These are phyloP conservation scores for Anniella stebbinsi DNA, from an alignment of 2,797 vertebrate species.

Conservation along the genomic window DNA sequence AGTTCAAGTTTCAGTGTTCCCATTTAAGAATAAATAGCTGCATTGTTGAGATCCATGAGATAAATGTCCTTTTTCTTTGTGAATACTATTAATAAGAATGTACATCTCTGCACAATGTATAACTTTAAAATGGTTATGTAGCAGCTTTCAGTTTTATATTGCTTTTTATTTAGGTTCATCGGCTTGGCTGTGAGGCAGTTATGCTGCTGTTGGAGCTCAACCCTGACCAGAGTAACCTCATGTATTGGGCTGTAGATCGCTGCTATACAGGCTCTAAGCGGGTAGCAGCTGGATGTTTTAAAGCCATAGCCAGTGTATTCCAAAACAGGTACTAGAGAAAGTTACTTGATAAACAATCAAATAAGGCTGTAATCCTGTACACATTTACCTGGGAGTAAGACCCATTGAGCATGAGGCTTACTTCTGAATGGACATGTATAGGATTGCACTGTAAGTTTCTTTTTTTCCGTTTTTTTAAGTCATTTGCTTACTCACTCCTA, in stretches of 20 bases:
- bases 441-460: not conserved
- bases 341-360: not conserved
- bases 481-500: not conserved
- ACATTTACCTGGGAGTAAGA: not conserved
- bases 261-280: constrained; percentile 96
- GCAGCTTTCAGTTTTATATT: not conserved
- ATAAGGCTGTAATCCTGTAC: not conserved
- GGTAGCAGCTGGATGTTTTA: constrained; percentile 96
- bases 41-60: not conserved
- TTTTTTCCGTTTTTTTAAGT: not conserved
- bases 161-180: constrained; percentile 87
- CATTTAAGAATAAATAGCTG: not conserved
- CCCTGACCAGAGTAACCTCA: constrained; percentile 98
- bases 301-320: constrained; percentile 97
- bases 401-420: not conserved
- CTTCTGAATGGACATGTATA: not conserved
- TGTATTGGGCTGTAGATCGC: constrained; percentile 98
- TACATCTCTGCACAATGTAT: not conserved
- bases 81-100: not conserved
- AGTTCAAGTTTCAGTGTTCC: not conserved
- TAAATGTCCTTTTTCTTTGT: not conserved
- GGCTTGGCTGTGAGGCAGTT: constrained; percentile 97
- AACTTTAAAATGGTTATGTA: not conserved
- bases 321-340: constrained; percentile 89
- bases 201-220: constrained; percentile 96